Conservation (phyloP, 2,113 vertebrate species). For the Gorsachius goisagi region DNA sequence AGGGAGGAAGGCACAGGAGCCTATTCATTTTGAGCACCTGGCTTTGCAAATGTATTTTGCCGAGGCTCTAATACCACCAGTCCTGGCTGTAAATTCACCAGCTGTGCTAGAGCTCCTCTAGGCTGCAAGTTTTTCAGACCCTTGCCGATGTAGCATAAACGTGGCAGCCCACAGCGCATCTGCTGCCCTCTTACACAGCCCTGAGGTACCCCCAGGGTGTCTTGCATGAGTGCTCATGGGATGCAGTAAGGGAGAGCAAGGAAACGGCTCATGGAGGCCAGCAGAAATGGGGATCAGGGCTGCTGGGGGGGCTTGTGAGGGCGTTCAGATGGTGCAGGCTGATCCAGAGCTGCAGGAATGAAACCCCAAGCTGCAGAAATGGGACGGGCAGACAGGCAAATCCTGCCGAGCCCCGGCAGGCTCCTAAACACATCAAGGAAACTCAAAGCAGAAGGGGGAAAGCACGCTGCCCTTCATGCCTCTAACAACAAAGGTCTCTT, state of each 20-base stretch:
- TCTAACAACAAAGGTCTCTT: not conserved
- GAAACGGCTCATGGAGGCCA: fast-evolving
- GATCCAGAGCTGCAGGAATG: fast-evolving
- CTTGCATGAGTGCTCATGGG: fast-evolving
- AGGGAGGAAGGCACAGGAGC: not conserved
- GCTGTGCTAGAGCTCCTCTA: not conserved
- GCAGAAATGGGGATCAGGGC: not conserved
- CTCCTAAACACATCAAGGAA: fast-evolving
- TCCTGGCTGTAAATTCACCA: not conserved
- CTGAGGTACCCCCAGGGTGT: not conserved
- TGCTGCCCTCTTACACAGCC: not conserved
- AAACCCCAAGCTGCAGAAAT: not conserved
- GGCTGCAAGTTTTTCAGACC: not conserved
- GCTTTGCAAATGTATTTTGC: not conserved
- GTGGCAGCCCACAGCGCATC: not conserved
- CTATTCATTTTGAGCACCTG: not conserved
- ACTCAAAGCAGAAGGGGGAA: fast-evolving
- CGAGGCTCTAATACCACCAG: not conserved
- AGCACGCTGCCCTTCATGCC: fast-evolving
- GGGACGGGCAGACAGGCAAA: fast-evolving
- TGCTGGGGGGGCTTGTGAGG: fast-evolving
- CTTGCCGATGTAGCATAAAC: not conserved
- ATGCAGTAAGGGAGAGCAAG: not conserved
- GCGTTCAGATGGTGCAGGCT: fast-evolving
- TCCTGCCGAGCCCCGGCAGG: fast-evolving